Evolutionary conservation across 1,140 invertebrate species (phyloP), one percentile per base, ranked within the genome.

Genomic region (Amphibalanus amphitrite): DNA sequence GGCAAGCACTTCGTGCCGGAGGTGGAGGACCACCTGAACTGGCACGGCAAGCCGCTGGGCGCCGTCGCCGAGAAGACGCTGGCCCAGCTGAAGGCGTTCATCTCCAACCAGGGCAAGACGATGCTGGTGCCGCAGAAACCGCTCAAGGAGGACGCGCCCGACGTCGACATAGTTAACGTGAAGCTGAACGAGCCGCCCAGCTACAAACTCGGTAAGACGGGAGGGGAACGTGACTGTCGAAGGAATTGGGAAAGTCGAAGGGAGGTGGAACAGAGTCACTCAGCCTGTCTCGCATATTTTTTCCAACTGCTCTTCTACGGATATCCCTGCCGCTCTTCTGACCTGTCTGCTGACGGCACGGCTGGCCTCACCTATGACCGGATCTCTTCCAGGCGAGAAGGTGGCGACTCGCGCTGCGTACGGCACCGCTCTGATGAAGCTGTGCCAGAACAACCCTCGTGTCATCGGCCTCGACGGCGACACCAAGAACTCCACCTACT

Each of bases 401-500:
- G 85, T 99, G 33, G 95, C 97, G 69, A 99, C 97, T 1, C 85
- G 97, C 74, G 80, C 90, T 30, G 96, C 97, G 4, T 99, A 99
- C 82, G 97, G 96, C 4, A 91, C 86, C 71, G 97, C 91, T 33
- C 81, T 99, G 28, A 89, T 89, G 28, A 99, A 98, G 76, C 75
- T 89, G 38, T 95, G 90, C 0, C 85, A 90, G 73, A 88, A 83
- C 73, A 95, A 94, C 81, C 77, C 85, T 26, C 84, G 93, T 71
- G 92, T 98, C 13, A 87, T 98, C 78, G 93, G 91, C 70, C 80
- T 97, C 69, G 95, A 98, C 80, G 95, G 91, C 69, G 97, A 99
- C 79, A 98, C 95, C 40, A 99, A 98, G 82, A 99, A 99, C 80
- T 98, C 95, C 0, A 99, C 97, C 0, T 99, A 89, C 81, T 90